Base-by-base conservation (phyloP, 2,113 vertebrate species). In the Periophthalmus modestus region DNA sequence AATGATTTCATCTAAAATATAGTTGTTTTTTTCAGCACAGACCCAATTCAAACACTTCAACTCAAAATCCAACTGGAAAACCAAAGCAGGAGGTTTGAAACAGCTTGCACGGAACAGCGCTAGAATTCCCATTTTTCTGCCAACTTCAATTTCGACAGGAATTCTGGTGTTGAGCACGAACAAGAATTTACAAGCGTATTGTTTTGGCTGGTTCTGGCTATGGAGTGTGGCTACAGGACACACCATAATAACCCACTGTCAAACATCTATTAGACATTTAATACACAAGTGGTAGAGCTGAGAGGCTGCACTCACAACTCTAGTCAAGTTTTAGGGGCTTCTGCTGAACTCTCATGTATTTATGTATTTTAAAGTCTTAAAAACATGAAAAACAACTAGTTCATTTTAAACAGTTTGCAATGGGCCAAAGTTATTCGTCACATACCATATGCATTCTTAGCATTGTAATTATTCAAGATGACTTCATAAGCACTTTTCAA, bases 181-280 rank as follows among this genome's bases (percentile, higher is more conserved):
- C 73, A 74, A 86, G 82, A 87, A 90, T 91, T 91, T 91, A 90
- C 86, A 85, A 87, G 88, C 59, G 73, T 82, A 89, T 91, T 88
- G 85, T 91, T 89, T 92, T 91, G 86, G 76, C 83, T 34, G 65
- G 75, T 87, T 85, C 75, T 72, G 82, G 75, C 23, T 5, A 66
- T 39, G 36, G 36, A 39, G 36, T 5, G 36, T 5, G 36, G 36
- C 36, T 28, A 39, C 36, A 9, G 82, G 48, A 75, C 24, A 54
- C 58, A 50, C 69, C 50, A 78, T 72, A 76, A 87, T 85, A 87
- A 81, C 68, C 65, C 58, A 46, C 28, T 71, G 16, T 1, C 46
- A 77, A 61, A 46, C 59, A 71, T 82, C 68, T 47, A 58, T 70
- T 72, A 46, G 48, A 81, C 39, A 73, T 71, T 47, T 39, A 66